phyloP scores from a whole-genome alignment of 23 tunicate genomes.

The Botrylloides violaceus region DNA sequence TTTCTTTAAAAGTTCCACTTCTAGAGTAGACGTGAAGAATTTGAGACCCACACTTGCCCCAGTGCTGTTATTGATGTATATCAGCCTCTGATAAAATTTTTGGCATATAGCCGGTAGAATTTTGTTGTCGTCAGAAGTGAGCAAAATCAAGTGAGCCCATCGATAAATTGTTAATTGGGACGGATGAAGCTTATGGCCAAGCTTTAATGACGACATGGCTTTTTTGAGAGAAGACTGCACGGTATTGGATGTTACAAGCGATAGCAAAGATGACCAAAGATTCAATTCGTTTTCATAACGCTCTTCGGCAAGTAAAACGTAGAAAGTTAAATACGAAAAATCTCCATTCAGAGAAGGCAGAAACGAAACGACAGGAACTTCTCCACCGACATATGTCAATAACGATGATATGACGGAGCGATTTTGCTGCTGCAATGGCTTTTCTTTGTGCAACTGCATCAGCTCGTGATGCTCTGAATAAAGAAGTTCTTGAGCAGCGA shows the following conservation, averaged over 20 bases:
- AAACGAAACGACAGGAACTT: slow-evolving; percentile 6
- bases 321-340: slow-evolving; percentile 5
- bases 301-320: slow-evolving; percentile 5
- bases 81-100: slow-evolving; percentile 66
- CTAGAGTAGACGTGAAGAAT: slow-evolving; percentile 6
- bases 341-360: not conserved
- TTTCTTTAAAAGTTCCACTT: not conserved
- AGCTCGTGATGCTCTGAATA: slow-evolving; percentile 4
- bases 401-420: slow-evolving; percentile 23
- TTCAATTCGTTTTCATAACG: slow-evolving; percentile 72
- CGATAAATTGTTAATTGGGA: slow-evolving; percentile 44
- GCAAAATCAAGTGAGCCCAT: slow-evolving; percentile 63
- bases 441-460: slow-evolving; percentile 8
- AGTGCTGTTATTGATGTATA: not conserved
- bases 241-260: slow-evolving; percentile 29
- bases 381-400: slow-evolving; percentile 5
- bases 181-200: slow-evolving; percentile 21
- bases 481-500: slow-evolving; percentile 10
- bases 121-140: slow-evolving; percentile 51
- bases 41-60: slow-evolving; percentile 9
- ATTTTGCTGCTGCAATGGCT: slow-evolving; percentile 20
- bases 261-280: slow-evolving; percentile 52
- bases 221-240: slow-evolving; percentile 55
- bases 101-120: slow-evolving; percentile 47
- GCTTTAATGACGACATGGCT: slow-evolving; percentile 32